Conservation (phyloP, 2,113 vertebrate species). For the Spermophilus dauricus region DNA sequence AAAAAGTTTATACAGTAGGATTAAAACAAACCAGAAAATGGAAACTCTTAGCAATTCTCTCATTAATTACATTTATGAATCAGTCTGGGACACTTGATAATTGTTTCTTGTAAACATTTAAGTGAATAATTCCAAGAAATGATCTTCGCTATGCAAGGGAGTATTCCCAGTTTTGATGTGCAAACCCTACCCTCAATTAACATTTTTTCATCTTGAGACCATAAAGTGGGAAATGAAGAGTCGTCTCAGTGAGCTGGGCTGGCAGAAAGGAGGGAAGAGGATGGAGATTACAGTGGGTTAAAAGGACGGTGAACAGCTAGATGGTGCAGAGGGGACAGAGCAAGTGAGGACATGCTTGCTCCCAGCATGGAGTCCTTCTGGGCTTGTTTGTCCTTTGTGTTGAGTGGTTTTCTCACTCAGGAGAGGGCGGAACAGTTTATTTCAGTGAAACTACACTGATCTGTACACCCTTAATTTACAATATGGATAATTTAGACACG, state of each 20-base stretch:
- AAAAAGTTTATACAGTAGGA: constrained; percentile 59
- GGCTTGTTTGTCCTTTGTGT: neutral
- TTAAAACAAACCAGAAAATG: constrained; percentile 75
- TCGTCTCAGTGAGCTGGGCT: neutral
- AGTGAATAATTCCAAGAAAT: constrained; percentile 79
- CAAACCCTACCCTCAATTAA: constrained; percentile 66
- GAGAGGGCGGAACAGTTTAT: neutral
- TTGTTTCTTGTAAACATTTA: constrained; percentile 82
- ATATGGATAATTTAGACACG: neutral
- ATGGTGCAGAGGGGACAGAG: neutral
- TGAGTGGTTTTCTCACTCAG: neutral
- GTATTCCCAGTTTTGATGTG: constrained; percentile 67
- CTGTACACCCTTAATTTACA: neutral
- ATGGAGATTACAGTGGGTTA: neutral
- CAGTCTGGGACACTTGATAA: constrained; percentile 71
- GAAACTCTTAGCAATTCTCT: constrained; percentile 75
- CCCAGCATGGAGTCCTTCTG: fast-evolving
- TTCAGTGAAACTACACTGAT: neutral
- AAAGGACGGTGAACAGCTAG: neutral
- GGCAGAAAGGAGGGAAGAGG: neutral
- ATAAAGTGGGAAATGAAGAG: constrained; percentile 36
- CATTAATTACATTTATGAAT: constrained; percentile 78
- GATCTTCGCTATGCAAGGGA: constrained; percentile 4
- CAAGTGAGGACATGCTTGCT: fast-evolving
- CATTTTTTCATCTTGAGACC: constrained; percentile 53